Base-by-base conservation (phyloP, 2,888 invertebrate genomes). In the Stratiomys singularior region DNA sequence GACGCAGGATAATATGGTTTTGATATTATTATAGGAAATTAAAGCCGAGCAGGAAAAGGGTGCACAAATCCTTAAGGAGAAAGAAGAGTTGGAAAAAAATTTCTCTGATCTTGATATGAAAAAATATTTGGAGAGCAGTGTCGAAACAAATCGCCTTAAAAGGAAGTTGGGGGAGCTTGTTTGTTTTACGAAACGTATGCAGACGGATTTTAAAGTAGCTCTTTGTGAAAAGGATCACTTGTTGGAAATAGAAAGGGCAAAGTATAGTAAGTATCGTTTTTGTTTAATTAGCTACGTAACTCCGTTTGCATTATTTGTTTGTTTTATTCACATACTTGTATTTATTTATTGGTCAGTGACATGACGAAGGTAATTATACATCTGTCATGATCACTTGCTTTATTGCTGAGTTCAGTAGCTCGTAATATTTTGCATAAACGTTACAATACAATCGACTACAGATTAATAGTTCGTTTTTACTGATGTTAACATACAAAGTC, bases 81-180 rank as follows among this genome's bases (percentile, higher is more conserved):
- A 77, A n/a, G 18, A 28, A 11, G 28, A n/a, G 23, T 9, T 78
- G 1, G 78, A 80, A 46, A 30, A 60, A 11, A 67, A 52, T 47
- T 28, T 80, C 9, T 76, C 78, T 1, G 72, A 80, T 72, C 47
- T 77, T 9, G 67, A 78, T 67, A 66, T 78, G 58, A 78, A 78
- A 44, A 74, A 76, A 46, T 66, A 64, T 44, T 13, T 78, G 21
- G 63, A 66, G n/a, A 77, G 78, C 58, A 78, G 77, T 47, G 66
- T 77, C n/a, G 80, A 78, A 76, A 46, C 78, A 1, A 80, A 77
- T 27, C 78, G 78, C 13, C 63, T 78, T 15, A 80, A 78, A 30
- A 67, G 71, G 9, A 80, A 77, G 66, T 23, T 80, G 23, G 79
- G 76, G 30, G 63, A 79, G 30, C 44, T 76, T 58, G 69, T 58